Evolutionary conservation across 2,113 vertebrate species (phyloP).

Genomic region (Leptosomus discolor): DNA sequence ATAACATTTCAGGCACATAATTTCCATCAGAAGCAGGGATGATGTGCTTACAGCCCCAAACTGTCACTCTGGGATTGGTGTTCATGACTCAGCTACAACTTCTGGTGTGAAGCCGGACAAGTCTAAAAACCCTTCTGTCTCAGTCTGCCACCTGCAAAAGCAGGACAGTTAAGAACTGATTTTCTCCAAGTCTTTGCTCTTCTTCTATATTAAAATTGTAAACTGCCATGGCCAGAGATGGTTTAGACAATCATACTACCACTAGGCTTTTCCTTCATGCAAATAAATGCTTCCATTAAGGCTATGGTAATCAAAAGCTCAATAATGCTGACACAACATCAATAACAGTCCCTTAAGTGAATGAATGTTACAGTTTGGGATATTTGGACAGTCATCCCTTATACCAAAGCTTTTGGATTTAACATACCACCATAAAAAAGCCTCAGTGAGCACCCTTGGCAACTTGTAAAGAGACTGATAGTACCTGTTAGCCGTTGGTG

Average conservation of each 20-base stretch:
- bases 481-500: background rate
- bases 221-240: background rate
- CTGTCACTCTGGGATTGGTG: background rate
- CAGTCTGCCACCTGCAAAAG: background rate
- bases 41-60: background rate
- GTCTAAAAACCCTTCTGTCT: background rate
- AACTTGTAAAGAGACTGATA: background rate
- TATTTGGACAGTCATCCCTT: background rate
- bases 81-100: background rate
- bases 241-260: background rate
- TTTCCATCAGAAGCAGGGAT: background rate
- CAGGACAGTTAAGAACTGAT: background rate
- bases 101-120: background rate
- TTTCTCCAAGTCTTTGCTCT: background rate
- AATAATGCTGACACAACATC: background rate
- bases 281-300: background rate
- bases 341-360: background rate
- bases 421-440: background rate
- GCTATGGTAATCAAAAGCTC: background rate
- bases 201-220: background rate
- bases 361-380: background rate
- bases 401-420: background rate
- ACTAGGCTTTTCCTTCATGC: background rate
- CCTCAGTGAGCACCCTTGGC: background rate
- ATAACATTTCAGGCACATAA: background rate